Base-by-base conservation (phyloP, 1,140 invertebrate species). In the Lasaia peninsularis region DNA sequence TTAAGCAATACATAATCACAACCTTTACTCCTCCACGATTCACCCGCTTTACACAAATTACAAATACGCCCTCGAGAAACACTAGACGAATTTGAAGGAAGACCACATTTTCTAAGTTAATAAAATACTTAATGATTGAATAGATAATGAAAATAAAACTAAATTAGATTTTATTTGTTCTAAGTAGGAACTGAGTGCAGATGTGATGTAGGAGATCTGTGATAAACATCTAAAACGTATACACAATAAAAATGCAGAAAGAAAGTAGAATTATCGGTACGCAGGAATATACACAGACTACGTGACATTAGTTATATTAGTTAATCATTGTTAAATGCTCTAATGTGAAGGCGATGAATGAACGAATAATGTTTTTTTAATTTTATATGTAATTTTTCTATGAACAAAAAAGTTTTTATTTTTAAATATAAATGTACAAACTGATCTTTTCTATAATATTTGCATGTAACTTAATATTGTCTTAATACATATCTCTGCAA, bases 151-250 rank as follows among this genome's bases (percentile, higher is more conserved):
- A 73, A 69, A 69, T 65, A 78, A 80, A 78, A 75, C 80, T 86
- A 83, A 79, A 74, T 71, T 71, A 75, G 68, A 71, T 75, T 64
- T 68, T 71, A 84, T 77, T 84, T 76, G 77, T 85, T 69, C 83
- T 86, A 85, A 84, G 69, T 88, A 88, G 85, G 85, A 88, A 88
- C 85, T 88, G 83, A 84, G 83, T 84, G 85, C 78, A 75, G 73
- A 74, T 79, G 75, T 83, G 77, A 77, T 80, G 77, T 56, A 60
- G 81, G 85, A 86, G 81, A 86, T 86, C 83, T 71, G 71, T 69
- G 63, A 40, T 55, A 28, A 37, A 63, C 73, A 68, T 58, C 56
- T 71, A 71, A 78, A 82, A 70, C 58, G 69, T 68, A 77, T 69
- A 78, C 14, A 44, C 58, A 61, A 71, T 65, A 68, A 77, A 67